Base-by-base conservation (phyloP, 2,888 invertebrate genomes). In the Metallyticus violacea region DNA sequence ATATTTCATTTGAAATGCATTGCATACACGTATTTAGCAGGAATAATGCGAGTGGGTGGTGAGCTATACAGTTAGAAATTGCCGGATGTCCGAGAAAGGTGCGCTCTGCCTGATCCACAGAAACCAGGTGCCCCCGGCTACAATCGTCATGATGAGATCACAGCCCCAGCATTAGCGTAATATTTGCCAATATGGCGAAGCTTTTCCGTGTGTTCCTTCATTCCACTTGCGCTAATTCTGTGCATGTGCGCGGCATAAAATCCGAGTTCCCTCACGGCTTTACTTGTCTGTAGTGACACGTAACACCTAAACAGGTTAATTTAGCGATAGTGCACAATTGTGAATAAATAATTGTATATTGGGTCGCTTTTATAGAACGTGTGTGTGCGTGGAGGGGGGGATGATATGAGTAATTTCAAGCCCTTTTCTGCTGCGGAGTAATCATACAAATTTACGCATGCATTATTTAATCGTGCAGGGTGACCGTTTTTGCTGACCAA, bases 361-460 rank as follows among this genome's bases (percentile, higher is more conserved):
- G 83, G 83, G 77, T 83, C 83, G 83, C 83, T 62, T 83, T 83
- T 83, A 62, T 83, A 83, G 83, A 83, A 28, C 83, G 77, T 77
- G 81, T 82, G 82, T 76, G 26, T 28, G 82, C n/a, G 76, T 9
- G 29, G 1, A 28, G 25, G 81, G 25, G 26, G 82, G 82, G 76
- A 29, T 82, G 77, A 83, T 77, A 83, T 77, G 77, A 83, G 83
- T 83, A 83, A 83, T 83, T 83, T 29, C 79, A 85, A 62, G 80
- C 84, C 86, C 85, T 85, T 86, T 86, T 86, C 85, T 86, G 85
- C 81, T 83, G 28, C 28, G 83, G 86, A 86, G 86, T 84, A 86
- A 86, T 86, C 86, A 86, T 84, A 86, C 86, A 86, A 86, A 86
- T 86, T 86, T 80, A 85, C 86, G 84, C 84, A 79, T 86, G 86